Base-by-base conservation (phyloP, 1,140 invertebrate genomes). In the Meloidogyne hapla region DNA sequence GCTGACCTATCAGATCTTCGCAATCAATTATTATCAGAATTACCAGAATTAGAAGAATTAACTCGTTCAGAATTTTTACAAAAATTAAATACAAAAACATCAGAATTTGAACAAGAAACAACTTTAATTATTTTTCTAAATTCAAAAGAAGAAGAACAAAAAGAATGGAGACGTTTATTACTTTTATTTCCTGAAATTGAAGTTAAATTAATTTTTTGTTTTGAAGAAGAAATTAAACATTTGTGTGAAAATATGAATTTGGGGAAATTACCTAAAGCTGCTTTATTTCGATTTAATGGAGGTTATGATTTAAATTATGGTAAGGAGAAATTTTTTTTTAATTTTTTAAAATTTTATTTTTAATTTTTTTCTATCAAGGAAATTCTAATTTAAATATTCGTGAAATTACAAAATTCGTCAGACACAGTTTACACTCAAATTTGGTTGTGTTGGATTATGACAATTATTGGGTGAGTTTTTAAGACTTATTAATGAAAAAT, bases 241-340 rank as follows among this genome's bases (percentile, higher is more conserved):
- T 79, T 91, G 4, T 93, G 92, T 84, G 85, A 87, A 9, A 85
- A 89, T 40, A 83, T 90, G 15, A 85, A 89, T 77, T 26, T 82
- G 42, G 77, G 82, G 64, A 91, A 91, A 77, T 92, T 92, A 87
- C 92, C 92, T 13, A 88, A 90, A 42, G 92, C 92, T 89, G 90
- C 91, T 38, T 88, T 93, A 18, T 90, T 93, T 78, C 93, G 93
- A 84, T 84, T 88, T 26, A 90, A 90, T 40, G 91, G 92, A 61
- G 91, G 91, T 21, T 91, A 92, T 86, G 92, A 93, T 87, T 87
- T 92, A 56, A 90, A 91, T 85, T 91, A 92, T 86, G 92, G 89
- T 89, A 84, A 77, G 85, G 64, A 9, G 21, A 26, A 38, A 42
- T 61, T 71, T 82, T 73, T 68, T 40, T 10, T 18, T 26, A 25